phyloP scores from a whole-genome alignment of 2,888 invertebrate species.

The Pinctada fucata region DNA sequence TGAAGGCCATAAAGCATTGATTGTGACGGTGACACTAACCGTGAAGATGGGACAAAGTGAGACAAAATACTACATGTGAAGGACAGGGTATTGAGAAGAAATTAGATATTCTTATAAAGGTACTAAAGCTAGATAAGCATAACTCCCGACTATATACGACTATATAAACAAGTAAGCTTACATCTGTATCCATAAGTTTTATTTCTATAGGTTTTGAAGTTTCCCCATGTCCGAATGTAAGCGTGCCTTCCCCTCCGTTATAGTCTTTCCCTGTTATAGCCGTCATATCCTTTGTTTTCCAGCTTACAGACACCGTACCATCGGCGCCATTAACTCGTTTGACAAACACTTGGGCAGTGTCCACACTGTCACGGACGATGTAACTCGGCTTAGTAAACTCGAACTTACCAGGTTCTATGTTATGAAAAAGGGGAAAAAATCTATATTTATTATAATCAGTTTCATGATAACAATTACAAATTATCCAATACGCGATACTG shows the following conservation, averaged over 20 bases:
- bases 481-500: too few relatives aligned
- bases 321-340: slow-evolving; percentile 80
- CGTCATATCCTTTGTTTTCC: slow-evolving; percentile 80
- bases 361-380: slow-evolving; percentile 80
- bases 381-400: slow-evolving; percentile 80
- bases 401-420: slow-evolving; percentile 80
- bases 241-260: slow-evolving; percentile 78
- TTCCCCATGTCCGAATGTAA: slow-evolving; percentile 77
- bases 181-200: slow-evolving; percentile 80
- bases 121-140: too few relatives aligned
- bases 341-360: slow-evolving; percentile 78
- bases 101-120: too few relatives aligned
- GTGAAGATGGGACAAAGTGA: too few relatives aligned
- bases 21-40: too few relatives aligned
- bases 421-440: neutral
- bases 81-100: too few relatives aligned
- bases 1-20: too few relatives aligned
- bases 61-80: too few relatives aligned
- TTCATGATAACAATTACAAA: neutral
- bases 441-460: neutral
- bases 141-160: too few relatives aligned
- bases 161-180: slow-evolving; percentile 28
- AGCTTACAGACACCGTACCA: slow-evolving; percentile 79
- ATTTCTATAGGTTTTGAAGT: slow-evolving; percentile 79
- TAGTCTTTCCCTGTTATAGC: slow-evolving; percentile 80